A percentile compares a stretch with the other conserved stretches of the same genome.
These are phyloP conservation scores for Monodelphis domestica DNA, from an alignment of 2,797 vertebrate species.

Conservation along the genomic window DNA sequence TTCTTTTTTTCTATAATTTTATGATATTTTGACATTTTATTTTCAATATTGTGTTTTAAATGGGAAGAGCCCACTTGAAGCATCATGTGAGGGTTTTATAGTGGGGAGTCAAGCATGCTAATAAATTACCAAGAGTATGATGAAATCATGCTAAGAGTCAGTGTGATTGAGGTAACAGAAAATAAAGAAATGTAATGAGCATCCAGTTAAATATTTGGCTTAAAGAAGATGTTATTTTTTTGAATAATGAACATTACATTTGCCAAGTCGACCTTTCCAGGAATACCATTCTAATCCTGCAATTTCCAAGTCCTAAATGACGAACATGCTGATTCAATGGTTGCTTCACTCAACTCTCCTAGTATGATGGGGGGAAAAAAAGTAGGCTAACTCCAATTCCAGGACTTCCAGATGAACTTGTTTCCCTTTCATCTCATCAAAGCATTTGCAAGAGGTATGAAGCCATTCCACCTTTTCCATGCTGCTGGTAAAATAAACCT, in stretches of 20 bases:
- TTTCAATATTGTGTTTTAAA: slow-evolving; percentile 25
- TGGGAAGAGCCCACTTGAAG: slow-evolving; percentile 16
- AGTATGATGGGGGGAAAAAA: slow-evolving; percentile 56
- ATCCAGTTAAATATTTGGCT: slow-evolving; percentile 68
- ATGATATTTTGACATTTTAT: not conserved
- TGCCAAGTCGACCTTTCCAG: slow-evolving; percentile 51
- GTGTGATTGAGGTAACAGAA: slow-evolving; percentile 31
- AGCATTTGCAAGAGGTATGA: slow-evolving; percentile 34
- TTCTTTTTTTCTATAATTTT: not conserved
- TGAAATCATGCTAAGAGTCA: slow-evolving; percentile 39
- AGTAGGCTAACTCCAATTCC: slow-evolving; percentile 60
- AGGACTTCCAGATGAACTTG: not conserved
- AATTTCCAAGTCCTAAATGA: not conserved
- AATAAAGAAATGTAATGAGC: slow-evolving; percentile 61
- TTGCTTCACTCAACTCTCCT: slow-evolving; percentile 55
- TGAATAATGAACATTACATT: slow-evolving; percentile 73
- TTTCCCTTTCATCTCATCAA: slow-evolving; percentile 38
- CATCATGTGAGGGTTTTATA: not conserved
- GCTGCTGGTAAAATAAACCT: slow-evolving; percentile 41
- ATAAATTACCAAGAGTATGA: not conserved
- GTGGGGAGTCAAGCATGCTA: not conserved
- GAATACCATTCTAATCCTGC: slow-evolving; percentile 47
- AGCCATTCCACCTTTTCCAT: slow-evolving; percentile 59
- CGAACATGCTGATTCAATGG: slow-evolving; percentile 55
- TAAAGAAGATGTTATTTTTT: slow-evolving; percentile 55